Percentiles rank a stretch among this genome's conserved stretches.
phyloP scores from a whole-genome alignment of 2,113 vertebrate species.

The Chamaea fasciata region DNA sequence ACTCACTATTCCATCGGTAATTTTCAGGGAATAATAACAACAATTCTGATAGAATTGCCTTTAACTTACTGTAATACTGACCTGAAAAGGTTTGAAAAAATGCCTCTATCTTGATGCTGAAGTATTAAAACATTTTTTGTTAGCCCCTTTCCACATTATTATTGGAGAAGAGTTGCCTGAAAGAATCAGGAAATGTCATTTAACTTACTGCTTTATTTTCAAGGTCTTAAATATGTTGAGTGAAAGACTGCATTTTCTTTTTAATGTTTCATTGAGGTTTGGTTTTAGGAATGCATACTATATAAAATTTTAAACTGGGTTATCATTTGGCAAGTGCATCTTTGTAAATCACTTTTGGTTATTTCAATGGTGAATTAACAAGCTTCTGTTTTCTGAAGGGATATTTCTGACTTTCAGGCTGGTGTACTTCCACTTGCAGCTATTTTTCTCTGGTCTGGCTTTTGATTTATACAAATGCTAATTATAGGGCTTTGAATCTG shows the following conservation, averaged over 20 bases:
- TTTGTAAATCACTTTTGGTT: background rate
- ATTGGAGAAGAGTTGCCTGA: background rate
- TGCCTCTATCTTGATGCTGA: background rate
- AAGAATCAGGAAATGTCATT: background rate
- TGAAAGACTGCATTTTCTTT: background rate
- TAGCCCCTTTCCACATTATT: background rate
- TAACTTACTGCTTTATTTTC: background rate
- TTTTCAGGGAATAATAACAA: background rate
- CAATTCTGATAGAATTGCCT: background rate
- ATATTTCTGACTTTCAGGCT: constrained; percentile 3
- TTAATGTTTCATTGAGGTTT: background rate
- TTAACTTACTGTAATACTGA: background rate
- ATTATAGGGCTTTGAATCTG: constrained; percentile 36
- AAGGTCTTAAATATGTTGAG: background rate
- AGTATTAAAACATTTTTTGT: background rate
- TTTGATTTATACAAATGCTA: constrained; percentile 55
- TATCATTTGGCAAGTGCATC: background rate
- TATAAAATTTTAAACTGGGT: background rate
- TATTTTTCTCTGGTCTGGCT: constrained; percentile 28
- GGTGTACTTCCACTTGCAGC: constrained; percentile 6
- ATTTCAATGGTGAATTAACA: background rate
- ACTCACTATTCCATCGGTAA: background rate
- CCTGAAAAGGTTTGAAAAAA: background rate
- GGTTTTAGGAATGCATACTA: background rate
- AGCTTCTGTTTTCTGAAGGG: background rate